These are phyloP conservation scores for Aurelia sp. DNA, from an alignment of 30 jellyfish, hydroid and myxozoan genomes.

Conservation along the genomic window DNA sequence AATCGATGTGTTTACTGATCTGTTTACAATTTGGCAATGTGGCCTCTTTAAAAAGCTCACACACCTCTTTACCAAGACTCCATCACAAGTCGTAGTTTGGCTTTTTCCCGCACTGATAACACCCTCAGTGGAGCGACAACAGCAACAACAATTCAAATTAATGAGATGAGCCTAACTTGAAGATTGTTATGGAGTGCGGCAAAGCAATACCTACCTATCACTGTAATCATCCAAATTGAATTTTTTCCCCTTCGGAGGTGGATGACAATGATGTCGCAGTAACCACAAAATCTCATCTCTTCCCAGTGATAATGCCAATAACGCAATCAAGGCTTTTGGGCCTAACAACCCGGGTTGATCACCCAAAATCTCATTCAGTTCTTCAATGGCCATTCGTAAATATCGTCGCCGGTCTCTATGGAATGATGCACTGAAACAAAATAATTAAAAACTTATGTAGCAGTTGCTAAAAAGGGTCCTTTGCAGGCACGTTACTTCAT, in stretches of 20 bases:
- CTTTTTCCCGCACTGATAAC: no score
- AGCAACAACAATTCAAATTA: no score
- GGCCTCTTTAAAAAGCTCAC: no score
- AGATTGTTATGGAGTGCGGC: no score
- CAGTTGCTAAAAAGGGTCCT: no score
- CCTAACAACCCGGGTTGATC: conserved; percentile 98
- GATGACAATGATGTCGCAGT: conserved; percentile 73
- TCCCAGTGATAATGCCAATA: conserved; percentile 87
- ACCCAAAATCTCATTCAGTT: conserved; percentile 72
- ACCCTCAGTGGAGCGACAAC: no score
- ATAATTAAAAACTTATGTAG: not conserved
- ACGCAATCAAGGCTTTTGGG: conserved; percentile 92
- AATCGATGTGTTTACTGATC: no score
- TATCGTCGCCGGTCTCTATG: conserved; percentile 94
- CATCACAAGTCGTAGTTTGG: no score
- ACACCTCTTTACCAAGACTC: no score
- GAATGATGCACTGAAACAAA: conserved; percentile 69
- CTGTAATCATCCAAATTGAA: conserved; percentile 72
- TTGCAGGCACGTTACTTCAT: no score
- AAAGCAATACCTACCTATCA: conserved; percentile 66
- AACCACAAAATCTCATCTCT: conserved; percentile 92
- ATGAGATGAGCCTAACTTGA: no score
- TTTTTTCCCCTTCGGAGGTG: conserved; percentile 91
- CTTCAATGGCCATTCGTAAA: conserved; percentile 87
- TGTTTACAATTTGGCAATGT: no score